These are phyloP conservation scores for Hyles lineata DNA, from an alignment of 2,888 invertebrate species.

Conservation along the genomic window DNA sequence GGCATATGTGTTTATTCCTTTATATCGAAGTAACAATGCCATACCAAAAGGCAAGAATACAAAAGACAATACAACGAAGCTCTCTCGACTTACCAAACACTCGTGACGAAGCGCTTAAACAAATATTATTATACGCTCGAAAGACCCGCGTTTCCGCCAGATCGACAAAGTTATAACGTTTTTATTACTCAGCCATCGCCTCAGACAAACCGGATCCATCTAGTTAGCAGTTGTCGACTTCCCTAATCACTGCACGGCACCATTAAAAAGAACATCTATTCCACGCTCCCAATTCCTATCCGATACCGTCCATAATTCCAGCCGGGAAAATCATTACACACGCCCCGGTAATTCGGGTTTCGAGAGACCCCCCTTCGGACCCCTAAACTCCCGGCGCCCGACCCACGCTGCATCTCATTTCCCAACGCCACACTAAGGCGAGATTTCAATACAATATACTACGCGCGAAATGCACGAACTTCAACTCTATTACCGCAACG, in stretches of 20 bases:
- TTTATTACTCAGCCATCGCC: constrained; percentile 19
- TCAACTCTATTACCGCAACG: constrained; percentile 58
- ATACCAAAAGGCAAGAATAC: neutral
- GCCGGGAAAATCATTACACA: constrained; percentile 84
- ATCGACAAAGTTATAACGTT: constrained; percentile 5
- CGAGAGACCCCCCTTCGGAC: constrained; percentile 63
- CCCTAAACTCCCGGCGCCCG: constrained; percentile 44
- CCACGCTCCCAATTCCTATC: constrained; percentile 66
- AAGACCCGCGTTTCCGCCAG: neutral
- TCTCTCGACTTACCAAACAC: neutral
- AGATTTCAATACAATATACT: constrained; percentile 63
- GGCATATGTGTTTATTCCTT: neutral
- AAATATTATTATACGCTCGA: neutral
- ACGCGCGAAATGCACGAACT: constrained; percentile 54
- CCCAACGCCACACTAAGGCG: constrained; percentile 76
- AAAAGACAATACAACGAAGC: neutral
- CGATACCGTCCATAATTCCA: constrained; percentile 81
- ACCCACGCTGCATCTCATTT: constrained; percentile 83
- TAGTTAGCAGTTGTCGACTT: constrained; percentile 47
- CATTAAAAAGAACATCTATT: constrained; percentile 61
- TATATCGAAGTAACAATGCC: neutral
- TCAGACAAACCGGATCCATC: constrained; percentile 37
- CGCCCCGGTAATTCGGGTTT: constrained; percentile 84
- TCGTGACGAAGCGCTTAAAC: neutral
- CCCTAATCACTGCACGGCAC: constrained; percentile 57